Percentiles rank a stretch among this genome's conserved stretches.
Evolutionary conservation across 2,113 vertebrate species (phyloP).

Genomic region (Conger conger): DNA sequence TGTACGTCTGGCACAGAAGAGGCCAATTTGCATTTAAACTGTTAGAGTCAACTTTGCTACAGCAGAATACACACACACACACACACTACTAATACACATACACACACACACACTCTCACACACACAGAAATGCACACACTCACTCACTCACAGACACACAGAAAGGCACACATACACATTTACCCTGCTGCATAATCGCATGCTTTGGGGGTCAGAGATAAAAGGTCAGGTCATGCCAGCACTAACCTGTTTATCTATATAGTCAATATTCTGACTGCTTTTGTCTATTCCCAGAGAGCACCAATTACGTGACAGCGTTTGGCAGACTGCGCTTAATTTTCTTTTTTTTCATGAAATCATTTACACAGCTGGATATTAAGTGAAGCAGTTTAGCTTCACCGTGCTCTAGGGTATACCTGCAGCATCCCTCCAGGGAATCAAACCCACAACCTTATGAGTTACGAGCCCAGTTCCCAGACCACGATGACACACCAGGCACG

Average conservation of each 20-base stretch:
- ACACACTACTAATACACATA: not conserved
- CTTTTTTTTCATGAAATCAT: too few relatives aligned
- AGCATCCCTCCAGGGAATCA: too few relatives aligned
- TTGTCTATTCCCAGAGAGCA: not conserved
- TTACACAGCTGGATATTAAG: too few relatives aligned
- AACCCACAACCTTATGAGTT: too few relatives aligned
- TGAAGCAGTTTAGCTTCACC: too few relatives aligned
- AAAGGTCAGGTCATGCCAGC: not conserved
- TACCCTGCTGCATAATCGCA: too few relatives aligned
- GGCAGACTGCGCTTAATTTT: not conserved
- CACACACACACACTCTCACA: conserved; percentile 10
- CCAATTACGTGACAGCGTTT: not conserved
- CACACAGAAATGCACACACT: conserved; percentile 13
- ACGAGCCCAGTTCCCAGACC: too few relatives aligned
- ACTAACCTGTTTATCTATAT: not conserved
- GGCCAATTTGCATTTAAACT: conserved; percentile 40
- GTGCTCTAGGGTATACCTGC: too few relatives aligned
- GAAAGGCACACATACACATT: not conserved
- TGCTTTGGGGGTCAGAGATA: not conserved
- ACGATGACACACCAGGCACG: too few relatives aligned
- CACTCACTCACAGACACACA: not conserved
- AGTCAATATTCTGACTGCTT: not conserved
- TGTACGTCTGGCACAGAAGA: conserved; percentile 39
- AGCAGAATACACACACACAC: conserved; percentile 2
- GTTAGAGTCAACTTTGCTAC: conserved; percentile 23